Evolutionary conservation across 2,113 vertebrate species (phyloP).

Genomic region (Aptenodytes patagonicus): DNA sequence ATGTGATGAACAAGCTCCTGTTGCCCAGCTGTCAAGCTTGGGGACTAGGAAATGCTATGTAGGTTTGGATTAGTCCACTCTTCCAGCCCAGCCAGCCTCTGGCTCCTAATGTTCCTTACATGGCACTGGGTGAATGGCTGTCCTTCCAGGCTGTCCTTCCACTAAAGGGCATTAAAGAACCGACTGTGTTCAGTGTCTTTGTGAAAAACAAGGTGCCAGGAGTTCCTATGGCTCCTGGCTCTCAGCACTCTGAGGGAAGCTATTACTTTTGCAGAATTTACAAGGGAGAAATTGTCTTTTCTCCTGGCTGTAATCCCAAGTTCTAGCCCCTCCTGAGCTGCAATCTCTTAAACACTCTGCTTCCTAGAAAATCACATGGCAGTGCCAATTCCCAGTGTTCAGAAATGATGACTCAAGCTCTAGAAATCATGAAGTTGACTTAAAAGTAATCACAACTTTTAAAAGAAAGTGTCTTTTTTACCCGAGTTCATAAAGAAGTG

Average conservation of each 20-base stretch:
- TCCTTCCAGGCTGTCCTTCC: neutral
- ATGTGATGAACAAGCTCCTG: neutral
- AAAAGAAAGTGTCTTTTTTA: neutral
- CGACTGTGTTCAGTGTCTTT: neutral
- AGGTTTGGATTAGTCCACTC: neutral
- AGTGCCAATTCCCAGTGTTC: neutral
- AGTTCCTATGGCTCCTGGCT: neutral
- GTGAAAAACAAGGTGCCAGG: neutral
- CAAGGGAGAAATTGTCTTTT: neutral
- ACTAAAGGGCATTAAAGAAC: neutral
- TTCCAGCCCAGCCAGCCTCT: neutral
- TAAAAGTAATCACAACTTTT: neutral
- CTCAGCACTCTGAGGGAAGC: neutral
- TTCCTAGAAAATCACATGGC: constrained; percentile 3
- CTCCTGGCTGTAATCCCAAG: neutral
- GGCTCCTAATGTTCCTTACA: neutral
- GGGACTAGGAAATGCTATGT: neutral
- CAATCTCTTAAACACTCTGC: neutral
- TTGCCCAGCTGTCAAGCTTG: neutral
- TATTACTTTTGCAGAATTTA: constrained; percentile 4
- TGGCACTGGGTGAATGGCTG: neutral
- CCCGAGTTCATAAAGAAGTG: neutral
- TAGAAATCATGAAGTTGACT: neutral
- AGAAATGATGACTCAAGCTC: neutral
- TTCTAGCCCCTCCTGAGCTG: neutral